Base-by-base conservation (phyloP, 1,140 invertebrate genomes). In the Leptinotarsa texana region DNA sequence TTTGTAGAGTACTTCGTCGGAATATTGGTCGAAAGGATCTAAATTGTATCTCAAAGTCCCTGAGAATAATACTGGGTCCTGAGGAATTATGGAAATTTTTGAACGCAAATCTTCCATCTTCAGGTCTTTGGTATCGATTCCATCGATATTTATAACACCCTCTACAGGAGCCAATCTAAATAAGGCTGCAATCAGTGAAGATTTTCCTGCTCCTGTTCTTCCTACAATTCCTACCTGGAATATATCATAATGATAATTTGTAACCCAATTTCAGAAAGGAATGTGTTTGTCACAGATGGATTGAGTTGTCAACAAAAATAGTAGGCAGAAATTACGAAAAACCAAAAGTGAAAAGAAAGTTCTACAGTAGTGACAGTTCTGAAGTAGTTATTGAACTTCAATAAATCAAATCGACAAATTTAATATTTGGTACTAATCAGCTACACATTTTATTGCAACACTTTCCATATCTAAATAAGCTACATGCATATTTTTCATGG, bases 161-260 rank as follows among this genome's bases (percentile, higher is more conserved):
- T 91, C 89, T 8, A 93, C 88, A 21, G 65, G 75, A 3, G 88
- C 87, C 42, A 96, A 78, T 2, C 93, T 88, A 79, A 95, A 95
- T 1, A 96, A 82, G 0, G 91, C 91, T 4, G 90, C 86, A 63
- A 95, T 92, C 2, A 96, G 82, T 0, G 94, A 95, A 1, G 93
- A 93, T 86, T 96, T 96, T 3, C 95, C 95, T 48, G 94, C 94
- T 1, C 95, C 95, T 3, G 93, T 94, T 70, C 92, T 83, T 8
- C 93, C 93, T 71, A 92, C 90, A 47, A 93, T 88, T 22, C 91
- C 92, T 79, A 91, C 86, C 88, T 85, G 57, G 24, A 78, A 83
- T 57, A 42, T 42, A 42, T 42, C 33, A 42, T 42, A 42, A 42
- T 33, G 8, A 42, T 42, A 42, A 11, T 42, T 42, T 42, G 33